Evolutionary conservation across 1,140 invertebrate species (phyloP).

Genomic region (Tigriopus japonicus): DNA sequence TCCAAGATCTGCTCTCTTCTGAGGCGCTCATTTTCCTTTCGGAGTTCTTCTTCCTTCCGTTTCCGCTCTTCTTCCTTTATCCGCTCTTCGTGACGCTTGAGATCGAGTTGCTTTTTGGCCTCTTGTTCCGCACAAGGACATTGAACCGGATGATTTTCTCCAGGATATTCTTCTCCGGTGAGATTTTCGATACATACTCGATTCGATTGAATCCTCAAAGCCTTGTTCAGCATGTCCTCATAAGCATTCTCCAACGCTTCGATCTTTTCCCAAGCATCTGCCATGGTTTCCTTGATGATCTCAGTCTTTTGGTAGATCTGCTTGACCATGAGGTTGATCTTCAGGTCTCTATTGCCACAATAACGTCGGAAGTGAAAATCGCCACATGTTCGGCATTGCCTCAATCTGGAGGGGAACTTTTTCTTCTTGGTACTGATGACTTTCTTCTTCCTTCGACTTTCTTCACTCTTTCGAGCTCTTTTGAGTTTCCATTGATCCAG

Average conservation of each 20-base stretch:
- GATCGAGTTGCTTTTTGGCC: background rate
- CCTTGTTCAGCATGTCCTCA: background rate
- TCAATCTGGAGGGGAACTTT: background rate
- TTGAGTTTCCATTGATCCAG: too few species aligned
- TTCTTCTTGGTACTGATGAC: background rate
- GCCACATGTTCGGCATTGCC: background rate
- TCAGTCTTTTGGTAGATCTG: slow-evolving; percentile 2
- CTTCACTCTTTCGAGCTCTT: background rate
- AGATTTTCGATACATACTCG: slow-evolving; percentile 1
- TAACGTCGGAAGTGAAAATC: background rate
- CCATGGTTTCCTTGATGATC: background rate
- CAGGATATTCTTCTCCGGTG: background rate
- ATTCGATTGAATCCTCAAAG: background rate
- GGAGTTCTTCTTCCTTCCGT: background rate
- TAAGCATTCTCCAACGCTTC: background rate
- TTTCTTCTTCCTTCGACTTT: background rate
- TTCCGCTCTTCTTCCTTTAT: background rate
- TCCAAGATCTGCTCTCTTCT: background rate
- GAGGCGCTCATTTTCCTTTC: background rate
- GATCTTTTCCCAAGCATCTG: background rate
- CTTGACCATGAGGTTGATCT: slow-evolving; percentile 1
- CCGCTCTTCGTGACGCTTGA: background rate
- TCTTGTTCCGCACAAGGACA: slow-evolving; percentile 3
- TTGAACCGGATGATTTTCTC: background rate
- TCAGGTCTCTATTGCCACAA: background rate